Evolutionary conservation across 2,888 invertebrate genomes (phyloP), one percentile per base, ranked within the genome.

Genomic region (Eupithecia abbreviata): DNA sequence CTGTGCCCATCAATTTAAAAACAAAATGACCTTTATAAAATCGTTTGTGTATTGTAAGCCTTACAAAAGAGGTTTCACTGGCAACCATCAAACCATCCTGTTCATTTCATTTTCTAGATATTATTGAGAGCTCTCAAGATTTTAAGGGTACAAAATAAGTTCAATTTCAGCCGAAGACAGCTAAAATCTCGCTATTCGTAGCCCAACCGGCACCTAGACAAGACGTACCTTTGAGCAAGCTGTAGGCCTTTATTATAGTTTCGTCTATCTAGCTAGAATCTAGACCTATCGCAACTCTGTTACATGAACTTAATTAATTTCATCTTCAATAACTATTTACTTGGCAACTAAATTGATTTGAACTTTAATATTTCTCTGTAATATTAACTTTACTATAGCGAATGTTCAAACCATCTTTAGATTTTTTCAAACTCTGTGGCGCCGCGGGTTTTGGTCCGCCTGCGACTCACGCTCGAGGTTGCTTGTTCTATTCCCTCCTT

Each of bases 211-310:
- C 62, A 12, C 18, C 62, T 2, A 18, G 30, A 18, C 30, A 3
- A 62, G 62, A 62, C 62, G 62, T 62, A 30, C 30, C 62, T 62
- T 62, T 62, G 62, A 62, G 62, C 62, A 62, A 4, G 30, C 4
- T 62, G 62, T 10, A 62, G 55, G 58, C 62, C 62, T 62, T 62
- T 62, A 58, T 58, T 58, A 62, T 62, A 30, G 18, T 58, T 30
- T 18, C 3, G 62, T 18, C 18, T 18, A 18, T 0, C n/a, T 55
- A 15, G 6, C 55, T 58, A 58, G 55, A 58, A 30, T 62, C 62
- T 30, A 62, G 30, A 62, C 62, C 62, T 62, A 62, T 62, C 62
- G 62, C 62, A 18, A 12, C 58, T 58, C 58, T 10, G 62, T 18
- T 30, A 62, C 18, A 12, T 10, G 30, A 30, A 58, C 58, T 58